These are phyloP conservation scores for Diceros bicornis DNA, from an alignment of 2,797 vertebrate genomes.

Conservation along the genomic window DNA sequence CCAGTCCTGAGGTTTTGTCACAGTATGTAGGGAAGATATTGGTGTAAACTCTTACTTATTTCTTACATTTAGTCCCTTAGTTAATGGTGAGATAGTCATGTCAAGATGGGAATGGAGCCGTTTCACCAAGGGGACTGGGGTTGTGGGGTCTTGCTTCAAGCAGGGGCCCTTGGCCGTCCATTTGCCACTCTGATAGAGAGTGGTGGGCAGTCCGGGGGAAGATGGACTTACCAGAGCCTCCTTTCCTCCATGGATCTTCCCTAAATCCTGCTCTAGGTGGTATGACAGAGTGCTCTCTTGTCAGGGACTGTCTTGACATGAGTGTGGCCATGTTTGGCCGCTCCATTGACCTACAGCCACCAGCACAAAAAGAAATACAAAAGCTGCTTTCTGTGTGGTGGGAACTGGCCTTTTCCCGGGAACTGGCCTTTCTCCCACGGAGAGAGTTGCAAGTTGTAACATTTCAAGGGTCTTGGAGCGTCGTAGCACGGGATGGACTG, in stretches of 20 bases:
- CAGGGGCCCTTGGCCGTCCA: background rate
- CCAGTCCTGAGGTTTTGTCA: background rate
- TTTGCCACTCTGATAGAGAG: background rate
- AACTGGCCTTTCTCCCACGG: too few relatives aligned
- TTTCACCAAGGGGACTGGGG: background rate
- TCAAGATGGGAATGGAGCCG: background rate
- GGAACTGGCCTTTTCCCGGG: too few relatives aligned
- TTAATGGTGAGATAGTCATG: background rate
- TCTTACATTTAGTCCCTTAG: background rate
- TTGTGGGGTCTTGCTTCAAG: background rate
- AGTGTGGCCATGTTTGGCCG: too few relatives aligned
- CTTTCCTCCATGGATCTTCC: background rate
- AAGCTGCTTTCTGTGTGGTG: too few relatives aligned
- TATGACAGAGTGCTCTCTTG: background rate
- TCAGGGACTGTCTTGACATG: too few relatives aligned
- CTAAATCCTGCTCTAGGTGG: background rate
- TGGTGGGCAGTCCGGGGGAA: background rate
- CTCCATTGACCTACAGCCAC: too few relatives aligned
- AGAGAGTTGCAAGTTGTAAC: too few relatives aligned
- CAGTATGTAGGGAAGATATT: background rate
- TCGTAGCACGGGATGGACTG: too few relatives aligned
- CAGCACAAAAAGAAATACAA: too few relatives aligned
- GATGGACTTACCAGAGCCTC: background rate
- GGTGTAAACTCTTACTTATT: background rate
- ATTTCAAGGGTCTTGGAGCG: too few relatives aligned